Base-by-base conservation (phyloP, 2,888 invertebrate genomes). In the Drosophila kokeensis region DNA sequence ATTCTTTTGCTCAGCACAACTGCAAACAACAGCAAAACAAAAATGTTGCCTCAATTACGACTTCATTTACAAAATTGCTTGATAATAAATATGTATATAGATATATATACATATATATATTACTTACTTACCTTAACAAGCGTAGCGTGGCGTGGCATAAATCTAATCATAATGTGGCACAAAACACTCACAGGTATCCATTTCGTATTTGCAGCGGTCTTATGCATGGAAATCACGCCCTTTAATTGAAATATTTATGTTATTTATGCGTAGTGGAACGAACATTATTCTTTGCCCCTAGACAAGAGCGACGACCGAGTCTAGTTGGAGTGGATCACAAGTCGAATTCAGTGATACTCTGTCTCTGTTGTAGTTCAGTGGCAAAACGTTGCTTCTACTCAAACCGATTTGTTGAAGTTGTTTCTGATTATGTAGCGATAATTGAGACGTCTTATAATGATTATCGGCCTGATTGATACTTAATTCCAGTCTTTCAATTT, bases 221-320 rank as follows among this genome's bases (percentile, higher is more conserved):
- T 79, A 53, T 75, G 66, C 71, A 73, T 65, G 61, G 54, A 77
- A 88, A 84, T 88, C 87, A 81, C 89, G 81, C 69, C 69, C 73
- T 52, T 53, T 86, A 76, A 85, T 85, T 83, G 89, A 88, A 85
- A 86, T 81, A 85, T 80, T 73, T 73, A 70, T 73, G 81, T 79
- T 76, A 76, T 88, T 83, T 73, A 89, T 83, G 74, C 60, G 58
- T 60, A 53, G 64, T 42, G 52, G 36, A 30, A 27, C 24, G 54
- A 60, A 55, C 86, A 85, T 83, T 82, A 66, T 61, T 82, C 83
- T 74, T 73, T 7, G 27, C 4, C 34, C 34, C 54, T 54, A 64
- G 68, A 54, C 60, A 57, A 53, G 60, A 10, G 11, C 11, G 4
- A 6, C 11, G 5, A 10, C 15, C 30, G 24, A 18, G 6, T 27